A percentile compares a stretch with the other conserved stretches of the same genome.
Evolutionary conservation across 2,113 vertebrate genomes (phyloP).

Genomic region (Trogon melanurus): DNA sequence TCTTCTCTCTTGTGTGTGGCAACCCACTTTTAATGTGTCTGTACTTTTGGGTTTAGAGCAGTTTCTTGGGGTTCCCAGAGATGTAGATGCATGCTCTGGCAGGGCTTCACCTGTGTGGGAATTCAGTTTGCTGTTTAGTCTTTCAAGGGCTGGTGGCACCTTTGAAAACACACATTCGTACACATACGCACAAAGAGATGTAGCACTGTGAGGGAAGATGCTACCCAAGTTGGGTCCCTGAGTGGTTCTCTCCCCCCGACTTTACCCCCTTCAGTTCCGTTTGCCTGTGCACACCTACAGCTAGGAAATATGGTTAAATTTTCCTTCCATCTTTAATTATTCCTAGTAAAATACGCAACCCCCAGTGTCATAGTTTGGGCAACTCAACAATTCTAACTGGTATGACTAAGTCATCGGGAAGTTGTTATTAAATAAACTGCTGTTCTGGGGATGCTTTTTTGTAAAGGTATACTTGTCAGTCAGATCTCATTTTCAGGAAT

Average conservation of each 20-base stretch:
- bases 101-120: neutral
- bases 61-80: neutral
- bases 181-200: too few species aligned
- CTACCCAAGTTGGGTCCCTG: neutral
- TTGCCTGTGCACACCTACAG: neutral
- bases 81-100: neutral
- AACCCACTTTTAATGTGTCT: neutral
- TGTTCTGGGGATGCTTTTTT: neutral
- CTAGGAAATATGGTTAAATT: neutral
- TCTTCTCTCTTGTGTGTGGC: fast-evolving
- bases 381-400: neutral
- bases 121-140: too few species aligned
- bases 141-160: too few species aligned
- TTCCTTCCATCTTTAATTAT: neutral
- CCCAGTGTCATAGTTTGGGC: neutral
- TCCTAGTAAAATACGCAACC: neutral
- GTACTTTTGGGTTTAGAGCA: neutral
- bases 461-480: neutral
- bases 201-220: neutral
- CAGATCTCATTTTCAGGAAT: neutral
- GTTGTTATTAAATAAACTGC: neutral
- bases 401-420: neutral
- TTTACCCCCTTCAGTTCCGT: neutral
- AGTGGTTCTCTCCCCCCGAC: neutral
- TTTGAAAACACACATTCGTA: too few species aligned